Evolutionary conservation across 2,113 vertebrate species (phyloP), one percentile per base, ranked within the genome.

Genomic region (Fulmarus glacialis): DNA sequence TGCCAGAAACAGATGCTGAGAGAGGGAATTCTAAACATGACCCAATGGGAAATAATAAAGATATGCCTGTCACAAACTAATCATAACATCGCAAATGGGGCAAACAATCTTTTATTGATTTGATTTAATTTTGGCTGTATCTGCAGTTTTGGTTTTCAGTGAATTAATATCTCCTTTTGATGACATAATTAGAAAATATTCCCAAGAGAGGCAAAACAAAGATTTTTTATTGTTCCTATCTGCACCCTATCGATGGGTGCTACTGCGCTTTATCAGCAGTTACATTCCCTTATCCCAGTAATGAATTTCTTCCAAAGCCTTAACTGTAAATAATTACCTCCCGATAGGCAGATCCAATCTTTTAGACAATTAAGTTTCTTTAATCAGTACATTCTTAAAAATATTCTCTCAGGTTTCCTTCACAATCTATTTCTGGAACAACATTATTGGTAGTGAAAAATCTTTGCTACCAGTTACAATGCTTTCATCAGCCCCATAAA

Each of bases 401-500:
- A 68, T 68, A 58, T 40, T 85, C 10, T 84, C 12, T 73, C 43
- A 84, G 9, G 18, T 87, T 95, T 91, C 21, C 36, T 74, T 91
- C 50, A 34, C 11, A 60, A 36, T 66, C 43, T 82, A 2, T 89
- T 95, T 85, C 71, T 93, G 71, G 77, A 62, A n/a, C 29, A 82
- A 45, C 1, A 2, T 75, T 79, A 42, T 53, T 89, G 53, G 56
- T 82, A 87, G 56, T 42, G 50, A 87, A 92, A 91, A 79, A 30
- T 24, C 53, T 90, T 89, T 91, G 80, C 89, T 95, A 91, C 82
- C 34, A 84, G n/a, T 94, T 80, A 63, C 82, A 97, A 80, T 87
- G 95, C 55, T 97, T 97, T 96, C 89, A 97, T 93, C 62, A 91
- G 82, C 67, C 87, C 87, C 78, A 67, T 59, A 89, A 96, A 96